Conservation (phyloP, 2,888 invertebrate species). For the Bhutanitis thaidina region DNA sequence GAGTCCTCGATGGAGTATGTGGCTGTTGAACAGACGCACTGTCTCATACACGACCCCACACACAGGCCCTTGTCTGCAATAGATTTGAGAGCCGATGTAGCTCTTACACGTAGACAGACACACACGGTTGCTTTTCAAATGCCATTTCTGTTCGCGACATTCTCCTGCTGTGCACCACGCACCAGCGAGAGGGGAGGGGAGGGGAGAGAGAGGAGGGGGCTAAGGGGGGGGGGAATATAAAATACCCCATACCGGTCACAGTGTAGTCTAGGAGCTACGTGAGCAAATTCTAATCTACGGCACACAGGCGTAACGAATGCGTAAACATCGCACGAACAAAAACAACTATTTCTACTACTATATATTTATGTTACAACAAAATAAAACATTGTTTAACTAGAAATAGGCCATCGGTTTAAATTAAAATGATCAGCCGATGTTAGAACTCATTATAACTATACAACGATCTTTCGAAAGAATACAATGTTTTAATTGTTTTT, state of each 20-base stretch:
- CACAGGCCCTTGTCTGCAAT: constrained; percentile 73
- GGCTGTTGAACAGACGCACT: constrained; percentile 68
- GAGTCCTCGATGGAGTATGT: constrained; percentile 64
- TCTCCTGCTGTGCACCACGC: no score
- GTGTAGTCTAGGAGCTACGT: constrained; percentile 4
- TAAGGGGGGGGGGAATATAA: no score
- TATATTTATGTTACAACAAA: no score
- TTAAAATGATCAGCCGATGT: no score
- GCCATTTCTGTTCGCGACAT: no score
- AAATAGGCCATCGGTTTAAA: no score
- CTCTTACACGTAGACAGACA: constrained; percentile 27
- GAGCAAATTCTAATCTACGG: constrained; percentile 11
- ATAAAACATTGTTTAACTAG: no score
- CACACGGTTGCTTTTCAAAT: background rate
- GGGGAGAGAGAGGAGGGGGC: no score
- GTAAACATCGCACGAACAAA: background rate
- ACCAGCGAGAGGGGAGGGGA: no score
- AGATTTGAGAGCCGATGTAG: constrained; percentile 41
- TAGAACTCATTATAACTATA: no score
- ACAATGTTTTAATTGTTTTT: no score
- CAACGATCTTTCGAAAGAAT: no score
- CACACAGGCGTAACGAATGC: constrained; percentile 1
- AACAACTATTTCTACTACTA: background rate
- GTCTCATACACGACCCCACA: constrained; percentile 73
- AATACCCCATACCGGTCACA: constrained; percentile 2